phyloP scores from a whole-genome alignment of 2,888 invertebrate species.

The Diadromus collaris region DNA sequence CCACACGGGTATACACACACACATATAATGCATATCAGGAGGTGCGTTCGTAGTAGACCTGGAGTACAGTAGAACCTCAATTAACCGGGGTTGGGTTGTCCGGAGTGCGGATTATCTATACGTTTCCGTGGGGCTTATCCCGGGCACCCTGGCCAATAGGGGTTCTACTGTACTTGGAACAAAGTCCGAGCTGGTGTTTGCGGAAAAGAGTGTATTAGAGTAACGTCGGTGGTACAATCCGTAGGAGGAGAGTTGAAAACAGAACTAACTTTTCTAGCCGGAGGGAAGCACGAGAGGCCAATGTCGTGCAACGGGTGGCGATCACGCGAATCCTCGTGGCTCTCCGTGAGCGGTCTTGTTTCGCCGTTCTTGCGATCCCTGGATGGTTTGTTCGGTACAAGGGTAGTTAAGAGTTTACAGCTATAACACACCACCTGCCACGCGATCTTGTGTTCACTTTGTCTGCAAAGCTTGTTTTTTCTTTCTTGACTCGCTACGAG shows the following conservation, averaged over 20 bases:
- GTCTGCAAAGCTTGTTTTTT: slow-evolving; percentile 24
- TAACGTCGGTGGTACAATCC: background rate
- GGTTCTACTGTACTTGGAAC: slow-evolving; percentile 35
- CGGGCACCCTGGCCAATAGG: background rate
- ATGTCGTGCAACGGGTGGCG: slow-evolving; percentile 66
- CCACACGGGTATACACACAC: background rate
- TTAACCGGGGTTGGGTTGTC: background rate
- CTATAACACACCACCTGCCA: slow-evolving; percentile 44
- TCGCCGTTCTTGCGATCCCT: slow-evolving; percentile 1
- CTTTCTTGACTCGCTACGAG: background rate
- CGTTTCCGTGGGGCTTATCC: background rate
- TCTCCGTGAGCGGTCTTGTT: slow-evolving; percentile 33
- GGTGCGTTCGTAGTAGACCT: background rate
- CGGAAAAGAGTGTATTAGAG: background rate
- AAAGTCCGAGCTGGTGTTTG: slow-evolving; percentile 29
- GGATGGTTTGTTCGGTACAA: slow-evolving; percentile 30
- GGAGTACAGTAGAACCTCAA: slow-evolving; percentile 30
- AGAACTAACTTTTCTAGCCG: slow-evolving; percentile 34
- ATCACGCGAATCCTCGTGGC: slow-evolving; percentile 67
- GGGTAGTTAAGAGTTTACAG: slow-evolving; percentile 43
- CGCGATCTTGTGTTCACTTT: slow-evolving; percentile 42
- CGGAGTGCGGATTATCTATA: background rate
- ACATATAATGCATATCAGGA: background rate
- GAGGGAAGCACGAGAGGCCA: slow-evolving; percentile 52
- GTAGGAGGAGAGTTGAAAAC: slow-evolving; percentile 11